Evolutionary conservation across 2,797 vertebrate species (phyloP).

Genomic region (Carduelis carduelis): DNA sequence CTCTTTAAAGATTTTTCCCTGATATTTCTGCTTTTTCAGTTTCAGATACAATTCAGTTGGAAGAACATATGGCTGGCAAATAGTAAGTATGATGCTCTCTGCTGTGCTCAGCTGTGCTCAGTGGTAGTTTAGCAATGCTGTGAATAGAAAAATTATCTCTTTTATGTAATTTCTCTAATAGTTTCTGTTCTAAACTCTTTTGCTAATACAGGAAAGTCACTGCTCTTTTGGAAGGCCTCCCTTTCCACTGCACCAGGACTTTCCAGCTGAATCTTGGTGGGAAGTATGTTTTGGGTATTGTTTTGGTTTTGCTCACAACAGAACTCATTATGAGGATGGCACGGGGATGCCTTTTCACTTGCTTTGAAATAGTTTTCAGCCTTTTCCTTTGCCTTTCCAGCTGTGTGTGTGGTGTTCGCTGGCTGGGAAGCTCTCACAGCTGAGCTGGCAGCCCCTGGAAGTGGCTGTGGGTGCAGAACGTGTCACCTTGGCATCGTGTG

Average conservation of each 20-base stretch:
- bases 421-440: not conserved
- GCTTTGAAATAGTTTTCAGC: not conserved
- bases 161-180: not conserved
- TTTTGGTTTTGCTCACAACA: not conserved
- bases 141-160: not conserved
- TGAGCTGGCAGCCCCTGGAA: not conserved
- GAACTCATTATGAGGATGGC: rapidly evolving
- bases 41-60: not conserved
- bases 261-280: not conserved
- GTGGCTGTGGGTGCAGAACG: not conserved
- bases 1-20: not conserved
- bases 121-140: not conserved
- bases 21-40: not conserved
- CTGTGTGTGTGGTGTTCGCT: not conserved
- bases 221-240: not conserved
- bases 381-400: not conserved
- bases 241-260: not conserved
- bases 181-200: not conserved
- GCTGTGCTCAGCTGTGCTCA: rapidly evolving
- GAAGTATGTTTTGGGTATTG: not conserved
- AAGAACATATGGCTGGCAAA: not conserved
- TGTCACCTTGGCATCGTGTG: not conserved
- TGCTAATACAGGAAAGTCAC: not conserved
- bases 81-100: not conserved
- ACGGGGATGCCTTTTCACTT: not conserved